A percentile compares a stretch with the other conserved stretches of the same genome.
phyloP scores from a whole-genome alignment of 2,797 vertebrate species.

The Sebastolobus altivelis region DNA sequence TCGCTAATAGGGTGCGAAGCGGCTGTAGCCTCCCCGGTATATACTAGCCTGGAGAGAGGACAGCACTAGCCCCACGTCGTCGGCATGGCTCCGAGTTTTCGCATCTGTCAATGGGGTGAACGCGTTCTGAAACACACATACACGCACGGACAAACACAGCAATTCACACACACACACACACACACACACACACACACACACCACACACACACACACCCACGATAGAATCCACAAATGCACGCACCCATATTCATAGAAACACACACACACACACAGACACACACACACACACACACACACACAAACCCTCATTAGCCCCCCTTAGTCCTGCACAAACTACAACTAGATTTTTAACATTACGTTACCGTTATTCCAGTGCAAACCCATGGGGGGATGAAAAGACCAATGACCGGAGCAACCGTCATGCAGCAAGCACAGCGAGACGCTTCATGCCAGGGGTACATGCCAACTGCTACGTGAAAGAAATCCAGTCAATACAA shows the following conservation, averaged over 20 bases:
- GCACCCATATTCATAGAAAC: constrained; percentile 16
- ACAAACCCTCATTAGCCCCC: constrained; percentile 38
- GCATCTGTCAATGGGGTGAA: constrained; percentile 98
- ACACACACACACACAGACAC: constrained; percentile 68
- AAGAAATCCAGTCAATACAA: constrained; percentile 62
- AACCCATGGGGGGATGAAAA: constrained; percentile 62
- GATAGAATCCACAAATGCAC: constrained; percentile 62
- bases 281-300: constrained; percentile 19
- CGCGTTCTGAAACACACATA: constrained; percentile 92
- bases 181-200: background rate
- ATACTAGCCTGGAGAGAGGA: constrained; percentile 99
- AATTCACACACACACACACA: constrained; percentile 73
- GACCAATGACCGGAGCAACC: constrained; percentile 67
- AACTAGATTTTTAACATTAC: constrained; percentile 46
- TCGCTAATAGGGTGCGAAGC: constrained; percentile 96
- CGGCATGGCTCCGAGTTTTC: constrained; percentile 98
- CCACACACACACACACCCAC: constrained; percentile 13
- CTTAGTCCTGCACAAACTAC: constrained; percentile 20
- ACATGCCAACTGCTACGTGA: constrained; percentile 74
- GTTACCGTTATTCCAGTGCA: constrained; percentile 61
- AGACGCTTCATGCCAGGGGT: constrained; percentile 75
- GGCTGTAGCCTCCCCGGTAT: constrained; percentile 99
- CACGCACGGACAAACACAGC: constrained; percentile 2
- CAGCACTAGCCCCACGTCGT: constrained; percentile 98
- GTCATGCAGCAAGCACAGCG: constrained; percentile 83